phyloP scores from a whole-genome alignment of 2,888 invertebrate species.

The Phorcus lineatus region DNA sequence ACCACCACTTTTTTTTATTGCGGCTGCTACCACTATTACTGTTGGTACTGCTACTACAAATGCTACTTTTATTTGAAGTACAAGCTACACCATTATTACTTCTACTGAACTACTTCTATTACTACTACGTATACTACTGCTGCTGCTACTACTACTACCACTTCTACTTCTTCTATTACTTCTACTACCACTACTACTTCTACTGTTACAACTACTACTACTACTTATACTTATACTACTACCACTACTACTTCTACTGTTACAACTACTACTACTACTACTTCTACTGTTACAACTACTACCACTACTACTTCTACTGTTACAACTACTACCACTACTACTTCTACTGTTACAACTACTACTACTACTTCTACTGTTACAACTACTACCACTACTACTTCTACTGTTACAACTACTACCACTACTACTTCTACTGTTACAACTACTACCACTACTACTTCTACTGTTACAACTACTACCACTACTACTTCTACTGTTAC shows the following conservation, averaged over 20 bases:
- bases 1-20: not conserved
- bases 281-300: slow-evolving; percentile 24
- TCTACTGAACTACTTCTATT: slow-evolving; percentile 16
- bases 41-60: not conserved
- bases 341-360: slow-evolving; percentile 23
- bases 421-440: slow-evolving; percentile 30
- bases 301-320: slow-evolving; percentile 30
- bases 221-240: slow-evolving; percentile 26
- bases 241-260: slow-evolving; percentile 28
- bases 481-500: slow-evolving; percentile 28
- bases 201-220: slow-evolving; percentile 26
- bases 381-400: slow-evolving; percentile 28
- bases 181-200: slow-evolving; percentile 16
- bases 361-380: slow-evolving; percentile 25
- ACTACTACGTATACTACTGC: slow-evolving; percentile 14
- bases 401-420: slow-evolving; percentile 24
- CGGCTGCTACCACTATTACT: not conserved
- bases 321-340: slow-evolving; percentile 28
- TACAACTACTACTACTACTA: slow-evolving; percentile 29
- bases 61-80: not conserved
- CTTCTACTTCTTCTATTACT: not conserved
- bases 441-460: slow-evolving; percentile 30
- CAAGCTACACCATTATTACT: not conserved
- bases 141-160: slow-evolving; percentile 22
- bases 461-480: slow-evolving; percentile 25